Percentiles rank a stretch among this genome's conserved stretches.
These are phyloP conservation scores for Muraenolepis orangiensis DNA, from an alignment of 2,797 vertebrate species.

Conservation along the genomic window DNA sequence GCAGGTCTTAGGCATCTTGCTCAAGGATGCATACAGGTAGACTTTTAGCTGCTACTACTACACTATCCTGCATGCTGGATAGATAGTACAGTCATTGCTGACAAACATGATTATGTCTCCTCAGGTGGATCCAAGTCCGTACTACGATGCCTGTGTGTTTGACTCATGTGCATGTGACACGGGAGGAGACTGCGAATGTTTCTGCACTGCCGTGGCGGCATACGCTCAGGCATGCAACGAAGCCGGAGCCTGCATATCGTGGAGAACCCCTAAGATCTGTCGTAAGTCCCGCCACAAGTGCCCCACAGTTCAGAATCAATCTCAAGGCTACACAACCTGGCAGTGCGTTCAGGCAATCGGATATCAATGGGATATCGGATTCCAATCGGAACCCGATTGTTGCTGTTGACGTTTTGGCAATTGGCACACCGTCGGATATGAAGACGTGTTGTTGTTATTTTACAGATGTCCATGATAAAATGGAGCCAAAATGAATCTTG, in stretches of 20 bases:
- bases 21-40: not conserved
- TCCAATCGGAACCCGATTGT: too few species aligned
- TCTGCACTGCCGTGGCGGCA: conserved; percentile 81
- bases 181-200: conserved; percentile 81
- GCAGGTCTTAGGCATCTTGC: not conserved
- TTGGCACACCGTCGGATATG: not conserved
- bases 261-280: conserved; percentile 82
- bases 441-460: too few species aligned
- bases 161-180: conserved; percentile 84
- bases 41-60: not conserved
- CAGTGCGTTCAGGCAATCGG: not conserved
- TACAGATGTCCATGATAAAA: too few species aligned
- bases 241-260: conserved; percentile 72
- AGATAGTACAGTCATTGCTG: not conserved
- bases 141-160: conserved; percentile 78
- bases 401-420: not conserved
- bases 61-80: not conserved
- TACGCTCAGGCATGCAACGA: conserved; percentile 80
- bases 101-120: conserved; percentile 3
- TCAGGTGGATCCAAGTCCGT: conserved; percentile 79
- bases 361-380: not conserved
- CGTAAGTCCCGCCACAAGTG: conserved; percentile 63
- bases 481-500: too few species aligned
- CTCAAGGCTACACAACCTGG: not conserved
- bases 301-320: not conserved